These are phyloP conservation scores for Phallusia fumigata DNA, from an alignment of 23 tunicate species.

Conservation along the genomic window DNA sequence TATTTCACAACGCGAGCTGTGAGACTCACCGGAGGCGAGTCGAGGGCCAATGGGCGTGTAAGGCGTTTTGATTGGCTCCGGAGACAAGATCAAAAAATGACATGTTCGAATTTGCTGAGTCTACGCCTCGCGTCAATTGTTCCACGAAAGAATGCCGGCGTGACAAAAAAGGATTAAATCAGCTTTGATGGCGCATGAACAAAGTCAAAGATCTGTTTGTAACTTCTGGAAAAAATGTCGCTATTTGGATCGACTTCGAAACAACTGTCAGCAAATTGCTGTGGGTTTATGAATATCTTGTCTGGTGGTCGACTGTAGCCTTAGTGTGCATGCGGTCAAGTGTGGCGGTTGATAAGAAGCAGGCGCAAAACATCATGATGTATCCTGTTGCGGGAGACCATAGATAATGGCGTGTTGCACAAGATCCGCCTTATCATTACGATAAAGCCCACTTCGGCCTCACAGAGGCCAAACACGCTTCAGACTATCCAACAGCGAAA, in stretches of 20 bases:
- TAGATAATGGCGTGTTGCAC: background rate
- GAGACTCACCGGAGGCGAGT: no score
- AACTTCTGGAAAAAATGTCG: background rate
- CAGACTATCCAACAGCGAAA: background rate
- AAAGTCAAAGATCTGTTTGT: background rate
- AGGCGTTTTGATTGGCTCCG: no score
- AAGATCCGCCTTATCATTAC: background rate
- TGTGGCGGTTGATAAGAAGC: background rate
- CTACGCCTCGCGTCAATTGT: background rate
- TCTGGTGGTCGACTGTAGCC: background rate
- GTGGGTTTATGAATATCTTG: background rate
- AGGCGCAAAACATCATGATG: background rate
- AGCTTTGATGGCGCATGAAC: background rate
- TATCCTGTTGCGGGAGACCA: background rate
- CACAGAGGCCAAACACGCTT: background rate
- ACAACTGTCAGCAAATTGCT: background rate
- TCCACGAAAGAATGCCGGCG: background rate
- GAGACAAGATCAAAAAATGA: no score
- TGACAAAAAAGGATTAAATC: background rate
- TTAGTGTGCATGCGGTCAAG: background rate
- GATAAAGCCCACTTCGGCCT: background rate
- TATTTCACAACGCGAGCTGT: no score
- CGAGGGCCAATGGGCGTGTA: no score
- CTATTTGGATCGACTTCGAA: background rate
- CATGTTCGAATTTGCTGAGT: no score